Conservation (phyloP, 2,113 vertebrate genomes). For the Larimichthys crocea region DNA sequence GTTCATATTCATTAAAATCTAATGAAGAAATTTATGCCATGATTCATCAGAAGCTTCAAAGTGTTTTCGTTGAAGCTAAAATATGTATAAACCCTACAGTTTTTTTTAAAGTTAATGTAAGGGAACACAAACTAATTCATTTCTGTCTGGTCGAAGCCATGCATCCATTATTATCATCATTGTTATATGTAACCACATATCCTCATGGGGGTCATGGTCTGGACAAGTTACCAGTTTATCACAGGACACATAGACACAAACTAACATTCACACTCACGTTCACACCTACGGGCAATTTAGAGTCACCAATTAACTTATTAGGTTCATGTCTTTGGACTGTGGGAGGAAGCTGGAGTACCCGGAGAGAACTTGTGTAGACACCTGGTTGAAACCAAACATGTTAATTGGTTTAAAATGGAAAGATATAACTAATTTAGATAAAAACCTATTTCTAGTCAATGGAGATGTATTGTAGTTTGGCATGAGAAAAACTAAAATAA, state of each 20-base stretch:
- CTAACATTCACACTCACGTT: too few species aligned
- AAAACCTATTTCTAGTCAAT: not conserved
- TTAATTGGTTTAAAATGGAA: not conserved
- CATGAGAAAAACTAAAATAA: not conserved
- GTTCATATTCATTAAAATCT: not conserved
- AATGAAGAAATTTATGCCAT: not conserved
- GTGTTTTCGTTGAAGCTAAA: not conserved
- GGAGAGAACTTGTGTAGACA: too few species aligned
- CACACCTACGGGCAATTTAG: too few species aligned
- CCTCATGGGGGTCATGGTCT: too few species aligned
- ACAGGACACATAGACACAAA: too few species aligned
- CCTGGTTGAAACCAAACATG: not conserved
- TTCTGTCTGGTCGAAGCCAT: not conserved
- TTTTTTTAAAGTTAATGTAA: constrained; percentile 1
- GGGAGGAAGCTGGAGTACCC: too few species aligned
- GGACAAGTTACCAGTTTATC: too few species aligned
- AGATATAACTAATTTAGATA: not conserved
- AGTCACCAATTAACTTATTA: too few species aligned
- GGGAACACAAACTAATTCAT: not conserved
- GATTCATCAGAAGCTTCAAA: not conserved
- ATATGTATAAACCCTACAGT: not conserved
- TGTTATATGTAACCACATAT: too few species aligned
- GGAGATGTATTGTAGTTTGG: too few species aligned
- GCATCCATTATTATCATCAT: too few species aligned
- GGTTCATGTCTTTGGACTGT: too few species aligned